Percentiles rank a stretch among this genome's conserved stretches.
These are phyloP conservation scores for Porites lutea DNA, from an alignment of 64 coral and sea anemone species.

Conservation along the genomic window DNA sequence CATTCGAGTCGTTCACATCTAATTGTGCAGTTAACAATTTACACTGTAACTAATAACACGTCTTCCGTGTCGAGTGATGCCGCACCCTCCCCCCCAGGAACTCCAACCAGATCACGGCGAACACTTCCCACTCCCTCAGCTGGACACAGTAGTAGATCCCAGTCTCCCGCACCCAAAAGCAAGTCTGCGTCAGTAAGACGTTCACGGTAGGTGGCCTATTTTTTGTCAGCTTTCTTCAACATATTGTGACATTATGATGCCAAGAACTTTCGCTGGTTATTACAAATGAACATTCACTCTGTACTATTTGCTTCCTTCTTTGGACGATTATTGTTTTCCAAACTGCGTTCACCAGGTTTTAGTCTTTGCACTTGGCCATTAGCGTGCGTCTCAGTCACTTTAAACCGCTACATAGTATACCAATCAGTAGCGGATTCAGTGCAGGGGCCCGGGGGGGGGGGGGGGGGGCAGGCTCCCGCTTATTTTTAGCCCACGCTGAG, in stretches of 20 bases:
- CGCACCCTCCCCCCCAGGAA: slow-evolving; percentile 88
- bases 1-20: slow-evolving; percentile 98
- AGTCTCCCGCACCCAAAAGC: slow-evolving; percentile 84
- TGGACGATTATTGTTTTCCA: no score
- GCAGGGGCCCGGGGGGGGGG: no score
- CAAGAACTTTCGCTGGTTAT: not conserved
- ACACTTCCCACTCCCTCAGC: slow-evolving; percentile 79
- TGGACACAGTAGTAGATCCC: slow-evolving; percentile 67
- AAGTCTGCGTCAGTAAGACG: slow-evolving; percentile 50
- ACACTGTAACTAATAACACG: slow-evolving; percentile 72
- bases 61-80: slow-evolving; percentile 48
- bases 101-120: slow-evolving; percentile 78
- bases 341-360: no score
- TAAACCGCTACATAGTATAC: no score
- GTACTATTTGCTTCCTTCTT: no score
- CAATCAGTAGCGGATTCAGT: no score
- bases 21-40: slow-evolving; percentile 96
- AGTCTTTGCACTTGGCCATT: no score
- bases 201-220: slow-evolving; percentile 56
- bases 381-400: no score
- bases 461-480: no score
- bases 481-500: no score
- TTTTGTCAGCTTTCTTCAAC: not conserved
- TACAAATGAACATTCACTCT: no score
- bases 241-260: not conserved